Base-by-base conservation (phyloP, 2,888 invertebrate species). In the Platypus cylindrus region DNA sequence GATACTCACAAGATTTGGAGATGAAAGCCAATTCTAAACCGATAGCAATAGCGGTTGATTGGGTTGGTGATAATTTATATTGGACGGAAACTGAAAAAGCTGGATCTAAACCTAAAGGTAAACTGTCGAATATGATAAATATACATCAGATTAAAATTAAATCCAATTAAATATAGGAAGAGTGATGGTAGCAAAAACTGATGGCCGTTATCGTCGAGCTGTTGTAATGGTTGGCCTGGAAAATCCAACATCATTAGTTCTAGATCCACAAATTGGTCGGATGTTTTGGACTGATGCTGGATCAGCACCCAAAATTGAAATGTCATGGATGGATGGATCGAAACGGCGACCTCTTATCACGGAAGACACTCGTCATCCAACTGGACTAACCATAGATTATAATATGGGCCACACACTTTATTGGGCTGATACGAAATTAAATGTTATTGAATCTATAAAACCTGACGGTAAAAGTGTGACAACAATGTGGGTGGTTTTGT, bases 211-310 rank as follows among this genome's bases (percentile, higher is more conserved):
- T 55, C 65, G 85, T 25, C 66, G 87, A 41, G 79, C 86, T 3
- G 62, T 94, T 5, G 75, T 93, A 1, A 75, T 73, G 20, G 72
- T 75, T 16, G 83, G 80, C 0, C 64, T 94, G 12, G 89, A 89
- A 50, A 74, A 78, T 48, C 97, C 97, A 0, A 83, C 87, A 0
- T 82, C 93, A 0, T 65, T 98, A 13, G 93, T 75, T 0, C 72
- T 94, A 0, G 90, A 94, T 65, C 87, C 89, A 0, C 77, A 83
- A 47, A 59, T 75, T 40, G 93, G 94, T 1, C 68, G 75, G 45
- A 78, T 95, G 73, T 89, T 84, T 63, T 98, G 95, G 93, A 75
- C 91, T 0, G 94, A 97, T 59, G 81, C 85, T 1, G 91, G 94
- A 3, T 77, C 79, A 0, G 77, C 78, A 3, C 87, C 91, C 0